phyloP scores from a whole-genome alignment of 30 jellyfish, hydroid and myxozoan species.

The Hydra vulgaris region DNA sequence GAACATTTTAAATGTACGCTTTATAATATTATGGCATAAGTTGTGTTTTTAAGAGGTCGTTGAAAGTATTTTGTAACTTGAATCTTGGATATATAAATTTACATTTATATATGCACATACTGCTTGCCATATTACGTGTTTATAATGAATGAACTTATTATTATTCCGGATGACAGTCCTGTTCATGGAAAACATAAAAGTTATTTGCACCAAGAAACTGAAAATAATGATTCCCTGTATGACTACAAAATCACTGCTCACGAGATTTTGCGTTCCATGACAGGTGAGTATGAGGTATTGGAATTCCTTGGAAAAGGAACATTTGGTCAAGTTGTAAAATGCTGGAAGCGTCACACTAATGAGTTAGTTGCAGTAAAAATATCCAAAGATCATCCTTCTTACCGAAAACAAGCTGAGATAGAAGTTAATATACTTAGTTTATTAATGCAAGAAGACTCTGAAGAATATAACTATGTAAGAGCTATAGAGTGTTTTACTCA shows the following conservation, averaged over 20 bases:
- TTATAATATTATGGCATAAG: neutral
- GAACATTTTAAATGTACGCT: neutral
- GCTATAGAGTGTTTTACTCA: conserved; percentile 95
- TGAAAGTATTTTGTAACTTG: neutral
- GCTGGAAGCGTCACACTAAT: conserved; percentile 98
- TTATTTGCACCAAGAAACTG: conserved; percentile 30
- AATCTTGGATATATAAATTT: neutral
- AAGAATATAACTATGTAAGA: conserved; percentile 84
- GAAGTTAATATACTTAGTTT: conserved; percentile 87
- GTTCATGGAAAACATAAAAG: conserved; percentile 38
- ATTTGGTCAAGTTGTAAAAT: conserved; percentile 97
- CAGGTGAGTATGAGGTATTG: conserved; percentile 93
- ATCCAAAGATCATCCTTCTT: conserved; percentile 97
- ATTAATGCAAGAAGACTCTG: conserved; percentile 95
- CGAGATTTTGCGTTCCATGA: conserved; percentile 83
- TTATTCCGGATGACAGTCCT: conserved; percentile 92
- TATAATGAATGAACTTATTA: conserved; percentile 58
- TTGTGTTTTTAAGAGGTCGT: neutral
- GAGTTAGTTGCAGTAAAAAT: conserved; percentile 94
- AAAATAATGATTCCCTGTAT: conserved; percentile 70
- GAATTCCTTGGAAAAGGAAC: conserved; percentile 98
- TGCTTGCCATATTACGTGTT: neutral
- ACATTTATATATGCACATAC: neutral
- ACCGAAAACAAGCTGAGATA: conserved; percentile 92
- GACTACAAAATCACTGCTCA: conserved; percentile 91